Conservation (phyloP, 2,113 vertebrate species). For the Apus apus region DNA sequence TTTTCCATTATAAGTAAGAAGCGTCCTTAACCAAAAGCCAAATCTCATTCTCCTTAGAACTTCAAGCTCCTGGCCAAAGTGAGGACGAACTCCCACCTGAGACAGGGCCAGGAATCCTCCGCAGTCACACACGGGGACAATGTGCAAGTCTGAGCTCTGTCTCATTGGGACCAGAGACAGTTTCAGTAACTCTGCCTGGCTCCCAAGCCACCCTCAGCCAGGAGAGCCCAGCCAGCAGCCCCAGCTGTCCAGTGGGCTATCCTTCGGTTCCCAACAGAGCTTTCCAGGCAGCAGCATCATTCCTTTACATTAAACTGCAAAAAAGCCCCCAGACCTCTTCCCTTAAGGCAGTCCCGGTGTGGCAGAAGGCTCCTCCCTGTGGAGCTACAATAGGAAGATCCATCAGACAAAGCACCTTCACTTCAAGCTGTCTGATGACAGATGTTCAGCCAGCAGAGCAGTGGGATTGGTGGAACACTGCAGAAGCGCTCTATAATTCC, state of each 20-base stretch:
- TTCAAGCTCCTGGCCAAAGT: background rate
- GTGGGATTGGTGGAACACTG: constrained; percentile 53
- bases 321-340: background rate
- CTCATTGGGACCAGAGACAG: background rate
- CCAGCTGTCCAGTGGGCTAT: background rate
- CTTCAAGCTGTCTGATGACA: constrained; percentile 61
- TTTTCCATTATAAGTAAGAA: background rate
- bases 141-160: background rate
- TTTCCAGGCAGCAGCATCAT: background rate
- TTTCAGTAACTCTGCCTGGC: background rate
- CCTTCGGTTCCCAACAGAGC: fast-evolving
- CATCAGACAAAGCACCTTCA: constrained; percentile 60
- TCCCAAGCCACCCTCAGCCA: background rate
- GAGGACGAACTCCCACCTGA: background rate
- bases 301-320: background rate
- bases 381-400: constrained; percentile 37
- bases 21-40: background rate
- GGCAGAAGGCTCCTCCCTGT: constrained; percentile 25
- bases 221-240: background rate
- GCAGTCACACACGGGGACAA: background rate
- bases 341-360: background rate
- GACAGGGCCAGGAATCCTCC: background rate
- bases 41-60: background rate
- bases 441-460: constrained; percentile 31
- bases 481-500: constrained; percentile 64